Conservation (phyloP, 2,888 invertebrate genomes). For the Bombylius discolor region DNA sequence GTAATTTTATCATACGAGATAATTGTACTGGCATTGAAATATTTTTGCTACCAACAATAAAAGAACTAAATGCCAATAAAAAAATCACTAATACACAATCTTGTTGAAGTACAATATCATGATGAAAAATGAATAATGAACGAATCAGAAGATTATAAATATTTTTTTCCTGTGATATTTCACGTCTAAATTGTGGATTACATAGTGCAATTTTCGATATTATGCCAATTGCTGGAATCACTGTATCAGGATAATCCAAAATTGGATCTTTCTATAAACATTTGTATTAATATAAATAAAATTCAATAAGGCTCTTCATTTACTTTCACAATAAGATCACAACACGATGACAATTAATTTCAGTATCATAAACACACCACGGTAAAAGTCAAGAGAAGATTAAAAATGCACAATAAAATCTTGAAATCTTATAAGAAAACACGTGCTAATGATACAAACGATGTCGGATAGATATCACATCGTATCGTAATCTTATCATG, state of each 20-base stretch:
- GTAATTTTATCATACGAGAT: slow-evolving; percentile 17
- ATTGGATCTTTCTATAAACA: slow-evolving; percentile 9
- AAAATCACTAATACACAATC: slow-evolving; percentile 26
- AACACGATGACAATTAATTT: no score
- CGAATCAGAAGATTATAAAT: slow-evolving; percentile 24
- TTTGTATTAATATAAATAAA: no score
- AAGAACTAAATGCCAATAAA: slow-evolving; percentile 22
- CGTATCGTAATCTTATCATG: no score
- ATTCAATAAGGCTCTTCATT: no score
- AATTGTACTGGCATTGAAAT: slow-evolving; percentile 20
- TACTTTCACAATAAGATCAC: no score
- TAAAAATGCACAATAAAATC: no score
- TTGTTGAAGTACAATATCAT: slow-evolving; percentile 21
- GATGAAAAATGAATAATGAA: slow-evolving; percentile 22
- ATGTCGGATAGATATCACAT: no score
- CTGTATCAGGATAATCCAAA: slow-evolving; percentile 21
- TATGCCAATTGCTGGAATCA: slow-evolving; percentile 25
- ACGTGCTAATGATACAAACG: no score
- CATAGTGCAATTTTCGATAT: slow-evolving; percentile 23
- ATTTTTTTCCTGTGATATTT: slow-evolving; percentile 21
- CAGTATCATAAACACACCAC: no score
- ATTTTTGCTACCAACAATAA: slow-evolving; percentile 12
- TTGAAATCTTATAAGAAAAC: no score
- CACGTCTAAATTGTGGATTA: slow-evolving; percentile 21
- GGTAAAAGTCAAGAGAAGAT: no score